Percentiles rank a stretch among this genome's conserved stretches.
These are phyloP conservation scores for Triplophysa rosa DNA, from an alignment of 2,113 vertebrate genomes.

Conservation along the genomic window DNA sequence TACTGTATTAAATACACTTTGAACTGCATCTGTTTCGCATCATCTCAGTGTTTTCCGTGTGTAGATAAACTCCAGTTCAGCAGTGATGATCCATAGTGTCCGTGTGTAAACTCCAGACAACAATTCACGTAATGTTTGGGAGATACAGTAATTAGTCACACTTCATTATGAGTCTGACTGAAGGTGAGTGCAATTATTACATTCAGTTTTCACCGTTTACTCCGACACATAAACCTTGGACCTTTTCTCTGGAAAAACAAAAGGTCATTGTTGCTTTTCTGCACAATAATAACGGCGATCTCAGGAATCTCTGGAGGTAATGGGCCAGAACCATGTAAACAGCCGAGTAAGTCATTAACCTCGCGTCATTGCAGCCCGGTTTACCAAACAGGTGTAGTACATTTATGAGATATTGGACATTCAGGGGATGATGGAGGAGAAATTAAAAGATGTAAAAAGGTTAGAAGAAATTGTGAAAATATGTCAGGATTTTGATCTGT, in stretches of 20 bases:
- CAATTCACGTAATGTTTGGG: conserved; percentile 51
- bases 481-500: neutral
- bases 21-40: neutral
- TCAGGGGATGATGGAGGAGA: neutral
- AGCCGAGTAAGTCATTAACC: conserved; percentile 25
- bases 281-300: conserved; percentile 24
- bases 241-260: conserved; percentile 34
- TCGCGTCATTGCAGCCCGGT: conserved; percentile 10
- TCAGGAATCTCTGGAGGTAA: conserved; percentile 27
- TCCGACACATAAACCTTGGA: conserved; percentile 49
- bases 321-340: conserved; percentile 36
- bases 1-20: too few relatives aligned
- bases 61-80: neutral
- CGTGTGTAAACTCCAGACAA: conserved; percentile 24
- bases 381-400: conserved; percentile 15
- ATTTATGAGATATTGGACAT: conserved; percentile 4
- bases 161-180: conserved; percentile 62
- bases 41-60: neutral
- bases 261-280: conserved; percentile 54
- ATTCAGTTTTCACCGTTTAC: conserved; percentile 61
- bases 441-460: neutral
- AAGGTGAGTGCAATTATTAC: conserved; percentile 70
- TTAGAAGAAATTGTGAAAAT: neutral
- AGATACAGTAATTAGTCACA: conserved; percentile 64
- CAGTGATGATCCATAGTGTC: neutral